Evolutionary conservation across 2,797 vertebrate genomes (phyloP).

Genomic region (Percopsis omiscomaycus): DNA sequence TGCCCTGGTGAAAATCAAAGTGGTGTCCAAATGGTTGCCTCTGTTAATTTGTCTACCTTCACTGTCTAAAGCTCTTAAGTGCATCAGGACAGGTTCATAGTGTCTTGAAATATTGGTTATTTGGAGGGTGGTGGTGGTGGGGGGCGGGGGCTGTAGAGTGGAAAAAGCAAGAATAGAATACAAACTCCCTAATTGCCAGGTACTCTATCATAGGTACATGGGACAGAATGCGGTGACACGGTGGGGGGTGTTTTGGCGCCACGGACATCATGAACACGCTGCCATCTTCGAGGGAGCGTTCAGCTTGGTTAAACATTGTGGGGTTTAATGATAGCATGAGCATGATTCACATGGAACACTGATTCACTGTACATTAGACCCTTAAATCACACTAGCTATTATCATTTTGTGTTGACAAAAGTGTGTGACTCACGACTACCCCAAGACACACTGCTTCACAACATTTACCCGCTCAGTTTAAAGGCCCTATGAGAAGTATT

Average conservation of each 20-base stretch:
- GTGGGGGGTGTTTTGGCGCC: conserved; percentile 49
- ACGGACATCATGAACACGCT: conserved; percentile 63
- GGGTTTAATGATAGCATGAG: conserved; percentile 62
- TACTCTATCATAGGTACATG: conserved; percentile 51
- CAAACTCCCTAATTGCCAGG: conserved; percentile 74
- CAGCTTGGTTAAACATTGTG: conserved; percentile 59
- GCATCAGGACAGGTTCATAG: conserved; percentile 68
- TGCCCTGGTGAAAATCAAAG: conserved; percentile 72
- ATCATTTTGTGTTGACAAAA: conserved; percentile 50
- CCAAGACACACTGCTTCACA: conserved; percentile 27
- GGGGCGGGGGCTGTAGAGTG: not conserved
- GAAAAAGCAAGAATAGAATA: conserved; percentile 64
- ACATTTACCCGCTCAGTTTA: conserved; percentile 29
- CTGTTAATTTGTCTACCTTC: conserved; percentile 71
- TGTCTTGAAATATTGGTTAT: conserved; percentile 53
- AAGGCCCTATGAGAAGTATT: not conserved
- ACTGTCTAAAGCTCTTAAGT: conserved; percentile 75
- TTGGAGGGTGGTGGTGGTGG: not conserved
- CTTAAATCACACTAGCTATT: conserved; percentile 53
- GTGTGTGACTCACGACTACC: conserved; percentile 21
- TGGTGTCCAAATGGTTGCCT: conserved; percentile 67
- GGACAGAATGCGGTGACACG: conserved; percentile 50
- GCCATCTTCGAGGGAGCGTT: conserved; percentile 61
- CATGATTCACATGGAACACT: conserved; percentile 66
- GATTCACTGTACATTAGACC: conserved; percentile 60